Conservation (phyloP, 2,888 invertebrate genomes). For the Autographa gamma region DNA sequence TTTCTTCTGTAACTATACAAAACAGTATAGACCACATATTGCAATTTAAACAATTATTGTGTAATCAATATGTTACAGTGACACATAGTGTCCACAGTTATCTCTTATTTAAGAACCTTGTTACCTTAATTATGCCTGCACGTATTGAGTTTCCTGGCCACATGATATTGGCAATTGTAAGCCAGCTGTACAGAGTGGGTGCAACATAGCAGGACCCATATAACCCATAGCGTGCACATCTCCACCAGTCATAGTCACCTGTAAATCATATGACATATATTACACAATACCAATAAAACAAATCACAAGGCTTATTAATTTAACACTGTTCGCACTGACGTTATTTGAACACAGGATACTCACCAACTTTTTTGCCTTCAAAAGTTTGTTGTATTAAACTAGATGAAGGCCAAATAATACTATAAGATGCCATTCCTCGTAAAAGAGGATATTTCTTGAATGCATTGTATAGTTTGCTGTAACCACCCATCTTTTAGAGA, state of each 20-base stretch:
- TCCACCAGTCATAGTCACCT: conserved; percentile 91
- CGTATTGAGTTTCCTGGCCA: conserved; percentile 93
- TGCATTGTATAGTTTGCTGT: conserved; percentile 73
- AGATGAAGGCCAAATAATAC: conserved; percentile 92
- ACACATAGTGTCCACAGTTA: neutral
- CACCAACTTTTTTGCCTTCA: conserved; percentile 90
- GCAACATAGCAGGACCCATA: conserved; percentile 95
- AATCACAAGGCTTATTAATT: neutral
- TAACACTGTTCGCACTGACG: neutral
- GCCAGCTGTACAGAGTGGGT: conserved; percentile 94
- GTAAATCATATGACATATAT: conserved; percentile 24
- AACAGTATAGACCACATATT: no score
- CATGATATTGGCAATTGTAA: conserved; percentile 92
- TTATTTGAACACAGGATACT: conserved; percentile 60
- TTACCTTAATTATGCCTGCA: conserved; percentile 93
- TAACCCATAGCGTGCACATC: conserved; percentile 92
- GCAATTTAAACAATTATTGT: neutral
- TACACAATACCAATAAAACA: neutral
- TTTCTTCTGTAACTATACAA: neutral
- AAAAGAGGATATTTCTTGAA: conserved; percentile 83
- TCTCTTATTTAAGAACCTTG: neutral
- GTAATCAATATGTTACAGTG: neutral
- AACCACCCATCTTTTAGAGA: conserved; percentile 68
- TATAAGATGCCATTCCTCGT: conserved; percentile 92
- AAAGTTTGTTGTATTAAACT: conserved; percentile 92